Percentiles rank a stretch among this genome's conserved stretches.
phyloP scores from a whole-genome alignment of 30 jellyfish, hydroid and myxozoan genomes.

The Rhopilema esculentum region DNA sequence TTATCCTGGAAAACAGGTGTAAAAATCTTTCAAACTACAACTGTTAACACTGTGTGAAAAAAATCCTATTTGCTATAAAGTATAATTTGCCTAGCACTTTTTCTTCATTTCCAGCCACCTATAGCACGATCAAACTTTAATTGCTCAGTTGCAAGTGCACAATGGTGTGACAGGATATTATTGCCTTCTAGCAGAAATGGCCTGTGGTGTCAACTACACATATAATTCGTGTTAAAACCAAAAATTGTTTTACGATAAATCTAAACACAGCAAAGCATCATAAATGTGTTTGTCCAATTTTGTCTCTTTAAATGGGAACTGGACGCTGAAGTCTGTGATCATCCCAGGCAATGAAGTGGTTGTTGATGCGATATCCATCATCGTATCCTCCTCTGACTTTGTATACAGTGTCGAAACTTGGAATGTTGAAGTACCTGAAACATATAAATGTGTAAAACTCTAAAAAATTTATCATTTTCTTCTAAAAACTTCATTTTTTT shows the following conservation, averaged over 20 bases:
- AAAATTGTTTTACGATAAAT: background rate
- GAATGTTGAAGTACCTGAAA: conserved; percentile 60
- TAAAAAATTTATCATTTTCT: background rate
- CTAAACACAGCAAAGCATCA: conserved; percentile 37
- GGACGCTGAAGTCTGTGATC: conserved; percentile 62
- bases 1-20: background rate
- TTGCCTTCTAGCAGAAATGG: background rate
- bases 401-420: conserved; percentile 50
- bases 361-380: conserved; percentile 60
- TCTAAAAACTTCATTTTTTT: too few species aligned
- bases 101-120: too few species aligned
- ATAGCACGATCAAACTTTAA: too few species aligned
- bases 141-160: too few species aligned
- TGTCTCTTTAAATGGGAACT: conserved; percentile 42
- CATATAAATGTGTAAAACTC: background rate
- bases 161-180: too few species aligned
- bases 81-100: too few species aligned
- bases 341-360: conserved; percentile 66
- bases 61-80: too few species aligned
- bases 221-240: background rate
- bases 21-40: background rate
- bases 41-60: too few species aligned
- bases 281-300: background rate
- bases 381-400: conserved; percentile 72
- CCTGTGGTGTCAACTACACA: background rate